Evolutionary conservation across 1,140 invertebrate species (phyloP).

Genomic region (Megalonaias nervosa): DNA sequence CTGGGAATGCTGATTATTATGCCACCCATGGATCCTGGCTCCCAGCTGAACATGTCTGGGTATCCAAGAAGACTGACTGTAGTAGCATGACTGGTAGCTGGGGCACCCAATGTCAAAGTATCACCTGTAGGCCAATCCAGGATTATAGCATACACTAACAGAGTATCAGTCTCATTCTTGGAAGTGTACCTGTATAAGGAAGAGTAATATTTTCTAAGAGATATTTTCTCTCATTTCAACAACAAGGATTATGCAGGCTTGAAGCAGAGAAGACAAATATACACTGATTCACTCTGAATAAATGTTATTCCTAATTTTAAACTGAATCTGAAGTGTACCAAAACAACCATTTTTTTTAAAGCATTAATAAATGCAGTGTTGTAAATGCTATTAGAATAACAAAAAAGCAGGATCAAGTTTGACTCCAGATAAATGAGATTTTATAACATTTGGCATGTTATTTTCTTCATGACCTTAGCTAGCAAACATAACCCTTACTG

Average conservation of each 20-base stretch:
- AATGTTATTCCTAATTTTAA: neutral
- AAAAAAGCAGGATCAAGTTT: too few relatives aligned
- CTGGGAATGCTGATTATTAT: slow-evolving; percentile 49
- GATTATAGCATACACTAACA: slow-evolving; percentile 63
- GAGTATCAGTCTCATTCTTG: neutral
- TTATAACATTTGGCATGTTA: too few relatives aligned
- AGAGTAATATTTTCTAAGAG: neutral
- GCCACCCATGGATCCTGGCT: slow-evolving; percentile 28
- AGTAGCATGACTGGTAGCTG: slow-evolving; percentile 38
- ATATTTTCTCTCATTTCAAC: neutral
- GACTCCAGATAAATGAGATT: too few relatives aligned
- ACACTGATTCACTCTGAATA: neutral
- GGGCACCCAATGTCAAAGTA: slow-evolving; percentile 47
- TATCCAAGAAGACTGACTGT: slow-evolving; percentile 55
- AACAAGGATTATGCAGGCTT: neutral
- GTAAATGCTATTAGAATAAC: too few relatives aligned
- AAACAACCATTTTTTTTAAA: too few relatives aligned
- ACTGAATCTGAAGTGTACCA: neutral
- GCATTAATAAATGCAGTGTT: too few relatives aligned
- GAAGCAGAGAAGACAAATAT: too few relatives aligned
- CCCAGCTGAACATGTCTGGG: slow-evolving; percentile 36
- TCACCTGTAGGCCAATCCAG: slow-evolving; percentile 47
- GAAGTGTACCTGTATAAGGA: slow-evolving; percentile 30
- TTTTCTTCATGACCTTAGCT: too few relatives aligned
- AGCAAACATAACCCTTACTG: too few relatives aligned